phyloP scores from a whole-genome alignment of 2,113 vertebrate species.

The Amphiprion percula region DNA sequence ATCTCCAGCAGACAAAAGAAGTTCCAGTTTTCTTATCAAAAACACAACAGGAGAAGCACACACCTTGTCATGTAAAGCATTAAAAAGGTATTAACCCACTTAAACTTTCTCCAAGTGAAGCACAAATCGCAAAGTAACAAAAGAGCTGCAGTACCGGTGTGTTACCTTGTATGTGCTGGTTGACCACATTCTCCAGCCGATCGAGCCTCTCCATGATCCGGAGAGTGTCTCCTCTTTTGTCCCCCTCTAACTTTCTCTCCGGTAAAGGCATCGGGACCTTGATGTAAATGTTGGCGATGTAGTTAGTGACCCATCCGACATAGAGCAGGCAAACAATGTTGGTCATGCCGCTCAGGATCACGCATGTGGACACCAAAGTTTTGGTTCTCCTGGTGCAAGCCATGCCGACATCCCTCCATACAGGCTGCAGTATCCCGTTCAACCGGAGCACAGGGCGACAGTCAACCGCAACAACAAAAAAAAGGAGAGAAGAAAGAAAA shows the following conservation, averaged over 20 bases:
- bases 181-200: conserved; percentile 97
- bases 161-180: conserved; percentile 98
- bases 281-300: conserved; percentile 96
- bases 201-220: conserved; percentile 97
- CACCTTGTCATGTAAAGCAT: background rate
- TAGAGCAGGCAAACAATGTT: conserved; percentile 98
- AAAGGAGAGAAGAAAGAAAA: background rate
- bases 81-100: background rate
- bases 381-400: conserved; percentile 99
- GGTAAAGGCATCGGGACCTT: conserved; percentile 93
- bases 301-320: conserved; percentile 99
- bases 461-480: conserved; percentile 34
- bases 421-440: conserved; percentile 80
- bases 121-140: background rate
- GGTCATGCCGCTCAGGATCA: conserved; percentile 98
- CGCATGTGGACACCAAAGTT: conserved; percentile 99
- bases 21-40: conserved; percentile 4
- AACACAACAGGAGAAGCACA: too few relatives aligned
- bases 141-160: background rate
- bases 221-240: conserved; percentile 94
- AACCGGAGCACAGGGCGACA: conserved; percentile 74
- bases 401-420: conserved; percentile 97
- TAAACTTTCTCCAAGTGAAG: conserved; percentile 24
- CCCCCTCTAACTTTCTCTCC: conserved; percentile 93
- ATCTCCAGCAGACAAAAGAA: conserved; percentile 24